Evolutionary conservation across 64 coral and sea anemone genomes (phyloP), one percentile per base, ranked within the genome.

Genomic region (Astreopora myriophthalma): DNA sequence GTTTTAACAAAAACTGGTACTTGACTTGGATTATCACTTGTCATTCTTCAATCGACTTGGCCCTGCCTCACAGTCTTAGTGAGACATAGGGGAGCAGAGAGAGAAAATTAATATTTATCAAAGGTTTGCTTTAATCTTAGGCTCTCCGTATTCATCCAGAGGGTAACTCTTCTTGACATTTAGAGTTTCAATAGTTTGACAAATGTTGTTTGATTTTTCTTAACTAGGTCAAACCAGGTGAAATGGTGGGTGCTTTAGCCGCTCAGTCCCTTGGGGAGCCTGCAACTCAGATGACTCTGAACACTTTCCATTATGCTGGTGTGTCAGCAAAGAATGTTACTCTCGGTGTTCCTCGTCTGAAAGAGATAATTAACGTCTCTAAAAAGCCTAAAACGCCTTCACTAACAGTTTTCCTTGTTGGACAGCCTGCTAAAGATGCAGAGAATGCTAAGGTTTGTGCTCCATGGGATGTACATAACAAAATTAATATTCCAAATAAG

Each of bases 231-330:
- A 95, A 96, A 88, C 97, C 97, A 25, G 97, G 97, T 73, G 97
- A 99, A 92, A 99, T 99, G 97, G 97, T 99, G 0, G 97, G 97
- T 42, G 94, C 97, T 14, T 71, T 99, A 72, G 97, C 97, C 3
- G 97, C 97, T 3, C 97, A 99, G 75, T 96, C 94, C 29, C 97
- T 99, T 61, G 97, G 97, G 88, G 97, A 99, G 33, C 97, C 97
- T 33, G 97, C 97, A 23, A 99, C 97, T 44, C 97, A 99, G 94
- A 99, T 99, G 97, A 99, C 97, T 52, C 67, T 99, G 57, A 99
- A 99, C 81, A 99, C 97, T 30, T 99, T 99, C 91, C 97, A 99
- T 91, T 99, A 99, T 74, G 97, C 97, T 72, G 97, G 97, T 91
- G 97, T 99, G 39, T 99, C 97, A 22, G 97, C 97, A 3, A 99